These are phyloP conservation scores for Varecia variegata DNA, from an alignment of 2,797 vertebrate genomes.

Conservation along the genomic window DNA sequence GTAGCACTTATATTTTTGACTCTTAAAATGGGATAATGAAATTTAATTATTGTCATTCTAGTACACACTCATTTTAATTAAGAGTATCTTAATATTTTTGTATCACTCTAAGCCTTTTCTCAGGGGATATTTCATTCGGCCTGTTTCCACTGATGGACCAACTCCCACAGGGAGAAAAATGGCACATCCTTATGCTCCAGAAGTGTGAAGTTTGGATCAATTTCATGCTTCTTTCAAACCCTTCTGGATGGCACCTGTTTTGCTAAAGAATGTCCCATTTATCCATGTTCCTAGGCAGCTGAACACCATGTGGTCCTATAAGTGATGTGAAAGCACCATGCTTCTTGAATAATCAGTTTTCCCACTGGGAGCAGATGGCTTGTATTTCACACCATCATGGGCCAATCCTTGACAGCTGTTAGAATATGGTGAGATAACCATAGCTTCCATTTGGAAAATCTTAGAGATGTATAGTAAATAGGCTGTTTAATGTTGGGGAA, in stretches of 20 bases:
- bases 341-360: conserved; percentile 51
- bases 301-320: conserved; percentile 2
- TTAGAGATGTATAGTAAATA: conserved; percentile 53
- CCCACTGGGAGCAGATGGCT: conserved; percentile 67
- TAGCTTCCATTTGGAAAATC: conserved; percentile 40
- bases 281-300: not conserved
- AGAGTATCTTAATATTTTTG: not conserved
- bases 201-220: conserved; percentile 43
- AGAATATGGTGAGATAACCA: conserved; percentile 39
- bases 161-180: not conserved
- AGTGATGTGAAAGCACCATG: conserved; percentile 15
- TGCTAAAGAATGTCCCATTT: not conserved
- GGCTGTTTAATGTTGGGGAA: conserved; percentile 32
- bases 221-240: not conserved
- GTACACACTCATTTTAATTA: not conserved
- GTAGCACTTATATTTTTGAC: not conserved
- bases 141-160: not conserved
- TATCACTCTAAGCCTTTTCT: not conserved
- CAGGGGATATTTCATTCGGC: not conserved
- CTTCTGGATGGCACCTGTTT: conserved; percentile 31
- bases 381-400: conserved; percentile 36
- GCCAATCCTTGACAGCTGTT: conserved; percentile 56
- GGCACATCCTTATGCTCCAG: not conserved
- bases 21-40: not conserved
- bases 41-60: not conserved